Conservation (phyloP, 2,113 vertebrate genomes). For the Aptenodytes patagonicus region DNA sequence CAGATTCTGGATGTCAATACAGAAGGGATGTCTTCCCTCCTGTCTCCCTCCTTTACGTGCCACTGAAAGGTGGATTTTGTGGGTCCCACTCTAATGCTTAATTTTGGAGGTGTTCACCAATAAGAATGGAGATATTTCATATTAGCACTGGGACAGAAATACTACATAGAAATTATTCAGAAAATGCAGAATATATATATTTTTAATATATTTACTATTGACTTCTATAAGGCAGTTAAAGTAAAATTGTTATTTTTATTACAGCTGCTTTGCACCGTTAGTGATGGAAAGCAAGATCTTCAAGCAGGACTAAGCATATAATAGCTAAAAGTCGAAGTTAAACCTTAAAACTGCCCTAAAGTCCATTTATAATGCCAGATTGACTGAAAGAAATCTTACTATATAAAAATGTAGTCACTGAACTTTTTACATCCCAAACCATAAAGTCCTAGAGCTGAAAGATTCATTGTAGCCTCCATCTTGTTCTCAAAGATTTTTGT, state of each 20-base stretch:
- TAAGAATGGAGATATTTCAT: neutral
- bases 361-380: neutral
- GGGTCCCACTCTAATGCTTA: neutral
- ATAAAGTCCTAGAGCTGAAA: neutral
- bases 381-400: neutral
- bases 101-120: neutral
- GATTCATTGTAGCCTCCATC: neutral
- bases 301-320: neutral
- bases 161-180: neutral
- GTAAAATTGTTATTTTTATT: neutral
- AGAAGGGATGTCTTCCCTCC: neutral
- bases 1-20: neutral
- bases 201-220: neutral
- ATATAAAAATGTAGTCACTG: neutral
- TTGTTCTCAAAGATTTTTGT: neutral
- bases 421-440: neutral
- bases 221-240: neutral
- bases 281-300: neutral
- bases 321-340: neutral
- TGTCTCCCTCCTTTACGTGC: accelerated
- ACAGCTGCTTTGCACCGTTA: neutral
- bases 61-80: neutral
- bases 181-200: neutral
- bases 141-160: neutral
- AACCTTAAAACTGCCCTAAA: neutral